Percentiles rank a stretch among this genome's conserved stretches.
These are phyloP conservation scores for Ictalurus punctatus DNA, from an alignment of 2,113 vertebrate species.

Conservation along the genomic window DNA sequence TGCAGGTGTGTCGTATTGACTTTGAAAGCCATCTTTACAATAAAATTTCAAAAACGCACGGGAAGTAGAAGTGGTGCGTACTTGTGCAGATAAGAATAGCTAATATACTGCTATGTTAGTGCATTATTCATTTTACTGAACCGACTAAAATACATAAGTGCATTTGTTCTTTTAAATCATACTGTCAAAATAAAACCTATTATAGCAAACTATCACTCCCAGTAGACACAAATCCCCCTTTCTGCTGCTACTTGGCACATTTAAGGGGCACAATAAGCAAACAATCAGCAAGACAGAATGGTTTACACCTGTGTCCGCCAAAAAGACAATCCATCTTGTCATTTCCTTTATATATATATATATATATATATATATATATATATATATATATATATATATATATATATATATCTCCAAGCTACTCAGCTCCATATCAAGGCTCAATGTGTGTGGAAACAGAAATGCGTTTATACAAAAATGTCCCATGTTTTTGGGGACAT, in stretches of 20 bases:
- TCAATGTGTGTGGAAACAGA: neutral
- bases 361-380: too few species aligned
- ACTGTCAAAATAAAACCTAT: slow-evolving; percentile 46
- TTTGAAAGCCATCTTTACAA: neutral
- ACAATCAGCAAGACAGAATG: slow-evolving; percentile 49
- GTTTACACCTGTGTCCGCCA: slow-evolving; percentile 47
- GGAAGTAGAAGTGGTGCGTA: neutral
- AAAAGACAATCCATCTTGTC: slow-evolving; percentile 40
- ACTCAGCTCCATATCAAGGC: neutral
- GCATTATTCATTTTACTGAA: slow-evolving; percentile 29
- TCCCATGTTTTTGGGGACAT: neutral
- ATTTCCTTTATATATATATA: neutral
- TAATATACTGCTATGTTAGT: neutral
- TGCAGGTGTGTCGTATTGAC: neutral
- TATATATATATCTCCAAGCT: neutral
- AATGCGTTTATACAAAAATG: neutral
- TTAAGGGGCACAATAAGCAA: slow-evolving; percentile 48
- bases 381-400: too few species aligned
- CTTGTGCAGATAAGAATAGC: neutral
- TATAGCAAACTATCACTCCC: slow-evolving; percentile 57
- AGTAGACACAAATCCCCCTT: slow-evolving; percentile 50
- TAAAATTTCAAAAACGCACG: neutral
- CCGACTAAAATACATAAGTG: slow-evolving; percentile 6
- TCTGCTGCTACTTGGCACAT: slow-evolving; percentile 50
- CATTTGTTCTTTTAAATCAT: slow-evolving; percentile 51